Base-by-base conservation (phyloP, 2,797 vertebrate genomes). In the Xyrichtys novacula region DNA sequence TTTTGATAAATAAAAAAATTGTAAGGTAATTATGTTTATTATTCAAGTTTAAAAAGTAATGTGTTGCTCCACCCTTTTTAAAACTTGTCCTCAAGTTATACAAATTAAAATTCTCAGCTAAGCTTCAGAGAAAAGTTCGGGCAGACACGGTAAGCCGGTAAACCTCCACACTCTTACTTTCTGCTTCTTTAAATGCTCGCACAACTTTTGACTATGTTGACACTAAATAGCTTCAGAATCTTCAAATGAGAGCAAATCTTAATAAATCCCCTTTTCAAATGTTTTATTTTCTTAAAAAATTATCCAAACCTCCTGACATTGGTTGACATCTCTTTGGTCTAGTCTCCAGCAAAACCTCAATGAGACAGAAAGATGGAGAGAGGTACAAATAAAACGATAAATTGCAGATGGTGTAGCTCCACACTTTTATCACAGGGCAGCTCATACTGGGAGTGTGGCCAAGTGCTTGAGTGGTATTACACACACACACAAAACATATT, bases 391-490 rank as follows among this genome's bases (percentile, higher is more conserved):
- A 46, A 76, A 80, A 26, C 8, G 15, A 71, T 60, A 73, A 71
- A 84, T 56, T 31, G 49, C 19, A 49, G 8, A 64, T 78, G 78
- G 74, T 57, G 70, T 32, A 60, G 38, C 62, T 70, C 66, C 81
- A 85, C 23, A 5, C 42, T 28, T 48, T 14, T 22, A n/a, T 31
- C 14, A 20, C 12, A 16, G 65, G 40, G 38, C 46, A 26, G 17
- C 52, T 54, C 38, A 9, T 2, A 34, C 36, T 55, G 49, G 67
- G 66, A 70, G 11, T 25, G 7, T 1, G 20, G 64, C 57, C 72
- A 77, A 81, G 44, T 57, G 57, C 42, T 55, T 34, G 39, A 75
- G 53, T 64, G 56, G 17, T 67, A 17, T 46, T 54, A 53, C 38
- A 64, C 25, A 57, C 48, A 63, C 55, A 65, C 20, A 53, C 6